phyloP scores from a whole-genome alignment of 1,140 invertebrate genomes.

The Nasonia vitripennis region DNA sequence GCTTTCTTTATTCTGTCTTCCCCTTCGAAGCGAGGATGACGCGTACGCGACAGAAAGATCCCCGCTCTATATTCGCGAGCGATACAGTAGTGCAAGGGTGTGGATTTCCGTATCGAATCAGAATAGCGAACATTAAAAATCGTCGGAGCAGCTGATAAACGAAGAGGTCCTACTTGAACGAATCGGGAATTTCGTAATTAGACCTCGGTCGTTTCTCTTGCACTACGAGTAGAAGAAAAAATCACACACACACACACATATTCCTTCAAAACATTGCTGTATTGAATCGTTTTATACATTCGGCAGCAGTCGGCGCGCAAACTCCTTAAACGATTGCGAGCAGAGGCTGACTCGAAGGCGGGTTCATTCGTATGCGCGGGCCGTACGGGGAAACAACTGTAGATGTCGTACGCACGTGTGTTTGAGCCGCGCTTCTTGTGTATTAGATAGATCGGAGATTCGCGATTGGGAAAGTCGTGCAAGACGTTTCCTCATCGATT shows the following conservation, averaged over 20 bases:
- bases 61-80: neutral
- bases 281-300: neutral
- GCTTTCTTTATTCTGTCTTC: slow-evolving; percentile 4
- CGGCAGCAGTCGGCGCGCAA: neutral
- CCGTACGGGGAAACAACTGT: slow-evolving; percentile 1
- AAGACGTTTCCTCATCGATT: slow-evolving; percentile 12
- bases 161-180: neutral
- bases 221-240: neutral
- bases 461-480: neutral
- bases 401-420: slow-evolving; percentile 6
- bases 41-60: neutral
- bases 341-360: neutral
- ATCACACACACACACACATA: too few relatives aligned
- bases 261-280: neutral
- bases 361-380: neutral
- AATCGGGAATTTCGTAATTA: neutral
- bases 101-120: neutral
- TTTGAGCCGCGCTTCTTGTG: neutral
- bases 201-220: too few relatives aligned
- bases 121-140: neutral
- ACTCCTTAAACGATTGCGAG: slow-evolving; percentile 2
- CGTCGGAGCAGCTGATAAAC: neutral
- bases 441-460: neutral
- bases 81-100: neutral
- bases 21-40: neutral